phyloP scores from a whole-genome alignment of 2,888 invertebrate species.

The Xestoiulus laeticollis region DNA sequence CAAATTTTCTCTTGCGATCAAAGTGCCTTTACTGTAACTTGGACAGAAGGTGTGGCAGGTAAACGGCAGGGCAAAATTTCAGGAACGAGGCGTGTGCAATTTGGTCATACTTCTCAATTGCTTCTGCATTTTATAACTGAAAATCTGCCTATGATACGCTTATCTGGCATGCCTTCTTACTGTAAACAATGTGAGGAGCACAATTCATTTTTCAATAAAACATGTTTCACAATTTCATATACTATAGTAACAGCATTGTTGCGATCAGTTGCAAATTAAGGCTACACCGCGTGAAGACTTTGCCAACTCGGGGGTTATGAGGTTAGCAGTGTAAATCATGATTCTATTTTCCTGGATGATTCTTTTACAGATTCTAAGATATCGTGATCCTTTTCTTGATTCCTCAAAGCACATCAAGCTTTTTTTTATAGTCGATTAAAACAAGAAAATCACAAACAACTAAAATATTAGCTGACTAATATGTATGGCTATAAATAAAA shows the following conservation, averaged over 20 bases:
- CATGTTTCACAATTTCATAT: not conserved
- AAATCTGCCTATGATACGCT: not conserved
- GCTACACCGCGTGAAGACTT: not conserved
- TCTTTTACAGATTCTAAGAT: not conserved
- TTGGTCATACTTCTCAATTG: not conserved
- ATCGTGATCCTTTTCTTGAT: not conserved
- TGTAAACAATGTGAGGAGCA: not conserved
- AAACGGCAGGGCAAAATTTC: not conserved
- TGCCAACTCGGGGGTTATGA: not conserved
- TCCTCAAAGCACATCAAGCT: not conserved
- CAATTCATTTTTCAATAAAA: not conserved
- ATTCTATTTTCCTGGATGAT: slow-evolving; percentile 6
- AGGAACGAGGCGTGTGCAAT: not conserved
- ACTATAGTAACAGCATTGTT: not conserved
- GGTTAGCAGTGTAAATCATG: not conserved
- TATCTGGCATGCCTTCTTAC: not conserved
- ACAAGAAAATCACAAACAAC: slow-evolving; percentile 36
- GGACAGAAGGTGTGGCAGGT: not conserved
- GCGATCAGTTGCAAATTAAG: not conserved
- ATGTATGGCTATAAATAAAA: not conserved
- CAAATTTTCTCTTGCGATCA: not conserved
- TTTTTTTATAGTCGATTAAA: not conserved
- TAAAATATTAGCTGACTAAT: slow-evolving; percentile 31
- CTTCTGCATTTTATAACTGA: not conserved
- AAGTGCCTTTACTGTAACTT: not conserved